phyloP scores from a whole-genome alignment of 2,113 vertebrate genomes.

The Ptychochromis oligacanthus region DNA sequence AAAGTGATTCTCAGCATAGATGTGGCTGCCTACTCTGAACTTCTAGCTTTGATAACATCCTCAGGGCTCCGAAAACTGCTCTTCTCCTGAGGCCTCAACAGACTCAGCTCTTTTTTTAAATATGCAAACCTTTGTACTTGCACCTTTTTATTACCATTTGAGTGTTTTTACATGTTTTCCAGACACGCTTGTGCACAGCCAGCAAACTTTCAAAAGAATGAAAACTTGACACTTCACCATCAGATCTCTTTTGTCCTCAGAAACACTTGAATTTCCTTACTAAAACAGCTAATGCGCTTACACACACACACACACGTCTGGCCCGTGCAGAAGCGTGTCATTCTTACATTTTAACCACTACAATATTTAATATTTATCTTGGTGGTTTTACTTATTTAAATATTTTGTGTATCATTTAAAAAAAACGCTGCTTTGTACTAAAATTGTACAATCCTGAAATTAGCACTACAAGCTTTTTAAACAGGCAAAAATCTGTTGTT shows the following conservation, averaged over 20 bases:
- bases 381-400: conserved; percentile 69
- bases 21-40: conserved; percentile 33
- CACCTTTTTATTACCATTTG: conserved; percentile 72
- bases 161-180: conserved; percentile 66
- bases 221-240: conserved; percentile 14
- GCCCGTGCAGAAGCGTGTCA: conserved; percentile 40
- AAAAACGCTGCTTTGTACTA: conserved; percentile 57
- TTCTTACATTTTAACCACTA: conserved; percentile 59
- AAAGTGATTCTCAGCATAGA: conserved; percentile 18
- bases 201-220: not conserved
- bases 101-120: conserved; percentile 62
- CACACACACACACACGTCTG: not conserved
- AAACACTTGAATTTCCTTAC: conserved; percentile 17
- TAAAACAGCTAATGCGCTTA: not conserved
- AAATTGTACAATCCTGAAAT: conserved; percentile 45
- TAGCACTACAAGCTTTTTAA: conserved; percentile 46
- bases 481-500: conserved; percentile 12
- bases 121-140: conserved; percentile 78
- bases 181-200: conserved; percentile 40
- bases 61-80: conserved; percentile 54
- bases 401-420: conserved; percentile 45
- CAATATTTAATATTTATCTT: conserved; percentile 79
- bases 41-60: conserved; percentile 58
- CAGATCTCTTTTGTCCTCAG: conserved; percentile 11
- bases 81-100: conserved; percentile 60